Conservation (phyloP, 2,113 vertebrate species). For the Onychorhynchus coronatus region DNA sequence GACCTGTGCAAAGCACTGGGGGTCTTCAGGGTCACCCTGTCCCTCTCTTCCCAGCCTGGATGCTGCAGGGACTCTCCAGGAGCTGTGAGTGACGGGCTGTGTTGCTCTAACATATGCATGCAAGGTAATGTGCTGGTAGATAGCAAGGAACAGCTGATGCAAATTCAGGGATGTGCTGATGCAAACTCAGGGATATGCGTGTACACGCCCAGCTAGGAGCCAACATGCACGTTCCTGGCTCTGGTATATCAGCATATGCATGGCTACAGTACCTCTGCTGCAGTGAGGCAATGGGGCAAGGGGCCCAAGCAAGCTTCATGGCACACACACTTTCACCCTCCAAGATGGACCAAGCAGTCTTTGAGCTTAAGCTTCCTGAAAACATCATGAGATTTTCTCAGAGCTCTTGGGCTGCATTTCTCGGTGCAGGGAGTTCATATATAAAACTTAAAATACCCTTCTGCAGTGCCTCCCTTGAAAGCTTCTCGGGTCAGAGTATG, state of each 20-base stretch:
- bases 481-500: background rate
- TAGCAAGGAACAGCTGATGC: background rate
- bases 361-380: background rate
- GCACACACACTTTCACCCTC: background rate
- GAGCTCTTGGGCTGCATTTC: background rate
- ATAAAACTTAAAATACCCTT: background rate
- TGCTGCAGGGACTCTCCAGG: background rate
- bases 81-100: background rate
- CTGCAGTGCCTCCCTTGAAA: background rate
- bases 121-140: background rate
- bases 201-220: background rate
- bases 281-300: rapidly evolving
- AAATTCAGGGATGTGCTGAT: background rate
- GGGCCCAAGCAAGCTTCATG: background rate
- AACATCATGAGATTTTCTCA: background rate
- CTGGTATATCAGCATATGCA: background rate
- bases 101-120: rapidly evolving
- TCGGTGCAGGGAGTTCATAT: background rate
- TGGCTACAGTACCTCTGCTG: background rate
- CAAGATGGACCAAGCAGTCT: background rate
- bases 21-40: background rate
- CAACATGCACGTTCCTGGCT: background rate
- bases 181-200: background rate
- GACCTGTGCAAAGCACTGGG: background rate
- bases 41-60: background rate